Conservation (phyloP, 2,113 vertebrate species). For the Alectura lathami region DNA sequence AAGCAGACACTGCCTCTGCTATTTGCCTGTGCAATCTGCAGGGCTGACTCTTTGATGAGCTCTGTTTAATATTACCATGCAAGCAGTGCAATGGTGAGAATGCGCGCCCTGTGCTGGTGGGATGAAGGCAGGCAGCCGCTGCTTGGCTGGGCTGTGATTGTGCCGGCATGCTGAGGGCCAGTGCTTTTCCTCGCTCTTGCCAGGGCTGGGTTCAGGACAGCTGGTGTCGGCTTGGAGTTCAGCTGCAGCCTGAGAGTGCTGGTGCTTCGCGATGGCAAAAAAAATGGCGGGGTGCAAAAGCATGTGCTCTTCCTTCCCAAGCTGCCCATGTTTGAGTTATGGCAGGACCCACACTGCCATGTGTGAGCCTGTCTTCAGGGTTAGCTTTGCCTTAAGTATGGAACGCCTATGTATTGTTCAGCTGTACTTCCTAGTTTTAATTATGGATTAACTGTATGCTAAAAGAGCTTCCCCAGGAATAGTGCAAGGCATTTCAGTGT, state of each 20-base stretch:
- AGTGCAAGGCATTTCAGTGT: background rate
- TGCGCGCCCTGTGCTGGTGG: background rate
- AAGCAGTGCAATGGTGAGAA: background rate
- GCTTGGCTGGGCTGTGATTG: background rate
- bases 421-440: background rate
- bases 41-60: background rate
- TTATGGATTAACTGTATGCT: fast-evolving
- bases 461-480: background rate
- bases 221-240: background rate
- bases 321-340: background rate
- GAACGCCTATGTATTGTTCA: background rate
- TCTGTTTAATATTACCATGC: background rate
- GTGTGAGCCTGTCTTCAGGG: background rate
- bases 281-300: background rate
- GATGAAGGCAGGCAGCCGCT: background rate
- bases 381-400: background rate
- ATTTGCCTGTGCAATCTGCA: background rate
- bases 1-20: background rate
- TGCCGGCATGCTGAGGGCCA: background rate
- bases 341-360: background rate
- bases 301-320: background rate
- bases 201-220: background rate
- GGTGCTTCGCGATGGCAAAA: background rate
- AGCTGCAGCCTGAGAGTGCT: background rate
- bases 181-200: background rate